Base-by-base conservation (phyloP, 2,113 vertebrate genomes). In the Albula glossodonta region DNA sequence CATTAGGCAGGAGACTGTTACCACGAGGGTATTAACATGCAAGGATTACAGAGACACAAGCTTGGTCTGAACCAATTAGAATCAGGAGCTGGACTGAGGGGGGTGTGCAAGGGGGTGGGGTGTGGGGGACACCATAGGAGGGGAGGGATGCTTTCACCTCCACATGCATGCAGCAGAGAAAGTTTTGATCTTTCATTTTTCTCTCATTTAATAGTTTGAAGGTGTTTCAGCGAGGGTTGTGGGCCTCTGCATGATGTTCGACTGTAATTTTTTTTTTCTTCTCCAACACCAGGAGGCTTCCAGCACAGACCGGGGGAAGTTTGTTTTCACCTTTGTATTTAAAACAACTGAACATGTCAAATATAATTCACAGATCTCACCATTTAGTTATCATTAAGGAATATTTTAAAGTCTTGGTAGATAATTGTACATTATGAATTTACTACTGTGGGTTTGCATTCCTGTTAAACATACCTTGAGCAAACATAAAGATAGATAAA, bases 1-100 rank as follows among this genome's bases (percentile, higher is more conserved):
- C 95, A 96, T 97, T 97, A 96, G 96, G 95, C 93, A 95, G 90
- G 91, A 93, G 91, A 94, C 92, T 90, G 93, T 94, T 94, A 90
- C 92, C 82, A 91, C 89, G 87, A 90, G 90, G 93, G 88, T 93
- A 94, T 96, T 95, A 95, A 93, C 92, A 95, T 95, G 92, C 90
- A 90, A 89, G 89, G 90, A 94, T 94, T 93, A 93, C 88, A 87
- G 86, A 89, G 84, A 91, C 87, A 90, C 90, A 87, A 84, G 89
- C 86, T 90, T 70, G 90, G 86, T 93, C 90, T 86, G 79, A 92
- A 89, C 92, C 93, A 94, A 94, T 95, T 95, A 94, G 85, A 94
- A 87, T 93, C 92, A 92, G 89, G 88, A 90, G 86, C 31, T 2
- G 80, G 87, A 80, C 41, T 31, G 17, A 78, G 88, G 51, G 2